These are phyloP conservation scores for Dermatophagoides farinae DNA, from an alignment of 1,140 invertebrate species.

Conservation along the genomic window DNA sequence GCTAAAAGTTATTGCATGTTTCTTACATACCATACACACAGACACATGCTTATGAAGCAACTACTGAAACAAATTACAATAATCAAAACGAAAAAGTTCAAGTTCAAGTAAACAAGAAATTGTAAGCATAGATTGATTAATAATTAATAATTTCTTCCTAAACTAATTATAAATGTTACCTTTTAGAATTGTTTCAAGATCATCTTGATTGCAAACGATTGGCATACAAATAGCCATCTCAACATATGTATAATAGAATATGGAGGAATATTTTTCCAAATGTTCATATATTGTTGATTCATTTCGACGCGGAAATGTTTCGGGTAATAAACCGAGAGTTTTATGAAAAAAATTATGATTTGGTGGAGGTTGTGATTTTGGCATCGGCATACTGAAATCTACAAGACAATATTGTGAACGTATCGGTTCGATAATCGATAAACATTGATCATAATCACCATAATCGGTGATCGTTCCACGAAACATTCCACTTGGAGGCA, in stretches of 20 bases:
- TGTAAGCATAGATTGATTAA: too few relatives aligned
- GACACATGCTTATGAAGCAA: too few relatives aligned
- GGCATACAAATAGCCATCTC: neutral
- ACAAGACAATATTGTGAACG: neutral
- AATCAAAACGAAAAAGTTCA: too few relatives aligned
- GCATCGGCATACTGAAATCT: neutral
- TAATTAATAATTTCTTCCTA: too few relatives aligned
- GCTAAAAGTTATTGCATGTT: too few relatives aligned
- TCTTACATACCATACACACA: too few relatives aligned
- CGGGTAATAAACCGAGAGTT: neutral
- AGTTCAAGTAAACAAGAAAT: too few relatives aligned
- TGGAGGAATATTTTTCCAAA: neutral
- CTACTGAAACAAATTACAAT: too few relatives aligned
- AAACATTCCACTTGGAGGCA: slow-evolving; percentile 12
- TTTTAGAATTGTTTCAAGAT: neutral
- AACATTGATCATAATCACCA: slow-evolving; percentile 10
- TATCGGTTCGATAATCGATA: neutral
- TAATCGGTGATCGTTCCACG: slow-evolving; percentile 14
- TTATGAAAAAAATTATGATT: slow-evolving; percentile 1
- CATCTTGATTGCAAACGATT: neutral
- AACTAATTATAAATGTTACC: neutral
- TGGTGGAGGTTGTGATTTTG: neutral
- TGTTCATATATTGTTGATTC: neutral
- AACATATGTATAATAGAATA: neutral
- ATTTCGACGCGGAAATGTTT: neutral